Evolutionary conservation across 2,797 vertebrate genomes (phyloP).

Genomic region (Microchirus variegatus): DNA sequence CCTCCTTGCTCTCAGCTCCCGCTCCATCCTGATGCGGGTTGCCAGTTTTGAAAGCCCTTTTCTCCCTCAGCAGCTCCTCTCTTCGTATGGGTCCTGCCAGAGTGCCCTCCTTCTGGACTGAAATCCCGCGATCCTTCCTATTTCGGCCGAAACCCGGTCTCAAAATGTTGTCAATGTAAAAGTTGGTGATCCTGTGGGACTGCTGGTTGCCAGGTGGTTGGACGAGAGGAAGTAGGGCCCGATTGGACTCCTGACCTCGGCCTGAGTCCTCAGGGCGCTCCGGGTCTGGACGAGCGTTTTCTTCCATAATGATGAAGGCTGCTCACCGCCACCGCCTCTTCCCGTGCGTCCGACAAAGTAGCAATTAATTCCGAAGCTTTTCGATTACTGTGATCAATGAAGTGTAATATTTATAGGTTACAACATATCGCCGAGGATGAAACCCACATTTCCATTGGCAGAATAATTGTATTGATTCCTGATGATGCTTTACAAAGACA

Average conservation of each 20-base stretch:
- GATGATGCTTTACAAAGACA: conserved; percentile 67
- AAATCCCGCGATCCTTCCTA: conserved; percentile 81
- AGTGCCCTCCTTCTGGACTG: conserved; percentile 63
- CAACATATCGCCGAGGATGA: neutral
- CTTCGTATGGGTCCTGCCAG: conserved; percentile 44
- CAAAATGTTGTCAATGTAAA: conserved; percentile 95
- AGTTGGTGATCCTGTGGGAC: conserved; percentile 90
- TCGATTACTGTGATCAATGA: conserved; percentile 2
- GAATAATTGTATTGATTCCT: conserved; percentile 43
- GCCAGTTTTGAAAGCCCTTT: conserved; percentile 49
- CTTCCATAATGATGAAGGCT: conserved; percentile 84
- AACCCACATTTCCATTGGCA: conserved; percentile 2
- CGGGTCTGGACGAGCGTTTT: conserved; percentile 76
- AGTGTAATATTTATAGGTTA: neutral
- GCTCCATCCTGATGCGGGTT: conserved; percentile 45
- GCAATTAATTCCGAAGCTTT: conserved; percentile 15
- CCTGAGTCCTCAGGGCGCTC: conserved; percentile 67
- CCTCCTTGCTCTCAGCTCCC: conserved; percentile 50
- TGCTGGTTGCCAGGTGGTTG: conserved; percentile 85
- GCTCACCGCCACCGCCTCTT: conserved; percentile 48
- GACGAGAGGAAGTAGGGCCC: conserved; percentile 77
- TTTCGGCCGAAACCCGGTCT: conserved; percentile 91
- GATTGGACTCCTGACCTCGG: conserved; percentile 72
- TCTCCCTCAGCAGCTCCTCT: conserved; percentile 51
- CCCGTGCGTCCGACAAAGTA: conserved; percentile 9